These are phyloP conservation scores for Vimba vimba DNA, from an alignment of 2,113 vertebrate species.

Conservation along the genomic window DNA sequence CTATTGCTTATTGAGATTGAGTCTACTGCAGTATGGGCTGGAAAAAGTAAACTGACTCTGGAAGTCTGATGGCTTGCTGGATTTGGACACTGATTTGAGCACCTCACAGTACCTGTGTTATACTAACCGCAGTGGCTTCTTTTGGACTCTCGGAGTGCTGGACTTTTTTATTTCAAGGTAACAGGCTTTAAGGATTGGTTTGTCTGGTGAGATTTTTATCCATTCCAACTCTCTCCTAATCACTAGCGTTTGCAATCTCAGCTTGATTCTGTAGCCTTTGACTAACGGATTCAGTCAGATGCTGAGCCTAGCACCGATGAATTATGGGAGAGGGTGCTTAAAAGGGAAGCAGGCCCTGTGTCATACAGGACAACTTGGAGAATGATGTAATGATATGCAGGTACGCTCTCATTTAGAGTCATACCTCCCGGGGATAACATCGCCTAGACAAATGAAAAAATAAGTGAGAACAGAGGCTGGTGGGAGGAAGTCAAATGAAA, in stretches of 20 bases:
- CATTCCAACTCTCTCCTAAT: slow-evolving; percentile 1
- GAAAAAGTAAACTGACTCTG: slow-evolving; percentile 41
- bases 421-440: slow-evolving; percentile 48
- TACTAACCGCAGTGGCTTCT: slow-evolving; percentile 54
- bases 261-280: neutral
- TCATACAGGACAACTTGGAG: slow-evolving; percentile 62
- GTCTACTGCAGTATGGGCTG: slow-evolving; percentile 56
- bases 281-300: slow-evolving; percentile 23
- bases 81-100: slow-evolving; percentile 67
- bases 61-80: slow-evolving; percentile 61
- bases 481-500: slow-evolving; percentile 47
- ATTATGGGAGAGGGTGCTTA: slow-evolving; percentile 11
- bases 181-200: slow-evolving; percentile 31
- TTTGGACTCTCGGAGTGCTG: slow-evolving; percentile 60
- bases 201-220: slow-evolving; percentile 7
- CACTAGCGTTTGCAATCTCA: slow-evolving; percentile 8
- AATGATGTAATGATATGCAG: slow-evolving; percentile 65
- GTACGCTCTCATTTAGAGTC: slow-evolving; percentile 64
- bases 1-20: slow-evolving; percentile 60
- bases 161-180: slow-evolving; percentile 36
- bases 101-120: slow-evolving; percentile 63
- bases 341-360: slow-evolving; percentile 15
- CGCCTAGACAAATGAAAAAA: slow-evolving; percentile 64
- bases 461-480: slow-evolving; percentile 60
- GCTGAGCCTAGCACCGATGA: slow-evolving; percentile 4